Conservation (phyloP, 2,113 vertebrate species). For the Geococcyx californianus region DNA sequence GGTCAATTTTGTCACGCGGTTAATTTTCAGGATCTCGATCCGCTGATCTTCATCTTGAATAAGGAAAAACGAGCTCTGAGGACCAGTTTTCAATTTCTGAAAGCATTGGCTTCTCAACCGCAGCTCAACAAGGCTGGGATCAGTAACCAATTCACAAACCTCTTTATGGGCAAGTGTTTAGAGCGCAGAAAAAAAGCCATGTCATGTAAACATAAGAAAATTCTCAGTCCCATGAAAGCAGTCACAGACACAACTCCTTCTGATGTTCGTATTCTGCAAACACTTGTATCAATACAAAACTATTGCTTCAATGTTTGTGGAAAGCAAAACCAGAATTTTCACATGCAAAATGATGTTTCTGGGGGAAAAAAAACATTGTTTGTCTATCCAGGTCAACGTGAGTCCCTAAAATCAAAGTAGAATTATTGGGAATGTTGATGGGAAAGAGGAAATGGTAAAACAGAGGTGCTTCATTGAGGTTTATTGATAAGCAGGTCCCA, state of each 20-base stretch:
- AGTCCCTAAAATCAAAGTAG: background rate
- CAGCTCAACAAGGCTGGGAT: background rate
- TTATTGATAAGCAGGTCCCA: background rate
- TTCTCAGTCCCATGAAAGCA: background rate
- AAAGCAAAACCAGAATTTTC: constrained; percentile 16
- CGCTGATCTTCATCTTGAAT: background rate
- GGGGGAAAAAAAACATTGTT: background rate
- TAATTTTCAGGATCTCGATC: background rate
- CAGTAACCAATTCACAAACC: background rate
- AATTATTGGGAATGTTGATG: background rate
- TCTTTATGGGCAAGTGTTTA: background rate
- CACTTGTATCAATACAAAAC: background rate
- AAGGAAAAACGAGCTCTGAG: background rate
- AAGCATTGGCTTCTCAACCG: background rate
- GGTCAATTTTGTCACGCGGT: fast-evolving
- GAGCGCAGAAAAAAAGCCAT: background rate
- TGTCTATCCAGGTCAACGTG: background rate
- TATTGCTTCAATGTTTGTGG: background rate
- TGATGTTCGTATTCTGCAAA: background rate
- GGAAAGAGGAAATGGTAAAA: background rate
- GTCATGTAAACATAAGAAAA: background rate
- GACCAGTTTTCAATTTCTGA: background rate
- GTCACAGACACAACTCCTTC: background rate
- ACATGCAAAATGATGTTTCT: too few species aligned
- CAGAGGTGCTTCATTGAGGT: background rate